Evolutionary conservation across 2,888 invertebrate species (phyloP).

Genomic region (Hybos culiciformis): DNA sequence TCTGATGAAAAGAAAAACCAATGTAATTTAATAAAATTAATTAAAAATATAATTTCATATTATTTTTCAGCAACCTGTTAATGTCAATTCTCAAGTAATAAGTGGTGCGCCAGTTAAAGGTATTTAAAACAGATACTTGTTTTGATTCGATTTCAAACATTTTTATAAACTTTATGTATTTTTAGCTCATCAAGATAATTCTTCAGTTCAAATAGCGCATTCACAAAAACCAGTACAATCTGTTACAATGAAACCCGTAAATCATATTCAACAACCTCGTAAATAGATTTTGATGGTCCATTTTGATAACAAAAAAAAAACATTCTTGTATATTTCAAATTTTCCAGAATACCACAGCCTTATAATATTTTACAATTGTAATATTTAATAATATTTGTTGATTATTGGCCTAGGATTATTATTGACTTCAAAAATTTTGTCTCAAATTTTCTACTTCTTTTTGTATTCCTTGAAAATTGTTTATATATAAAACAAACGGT

Average conservation of each 20-base stretch:
- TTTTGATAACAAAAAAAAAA: neutral
- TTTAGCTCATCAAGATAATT: no score
- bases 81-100: constrained; percentile 58
- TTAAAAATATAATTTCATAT: neutral
- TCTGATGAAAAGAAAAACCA: neutral
- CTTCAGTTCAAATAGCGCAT: constrained; percentile 76
- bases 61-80: constrained; percentile 28
- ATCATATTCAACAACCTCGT: constrained; percentile 74
- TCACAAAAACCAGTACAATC: constrained; percentile 61
- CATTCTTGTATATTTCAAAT: no score
- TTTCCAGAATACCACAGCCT: no score
- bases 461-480: no score
- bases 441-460: no score
- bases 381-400: no score
- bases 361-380: no score
- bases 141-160: no score
- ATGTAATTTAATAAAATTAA: neutral
- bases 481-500: no score
- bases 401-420: no score
- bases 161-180: no score
- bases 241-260: constrained; percentile 47
- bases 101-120: constrained; percentile 70
- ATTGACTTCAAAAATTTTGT: no score
- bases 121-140: constrained; percentile 74
- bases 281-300: constrained; percentile 42